phyloP scores from a whole-genome alignment of 2,113 vertebrate genomes.

The Rhinolophus ferrumequinum region DNA sequence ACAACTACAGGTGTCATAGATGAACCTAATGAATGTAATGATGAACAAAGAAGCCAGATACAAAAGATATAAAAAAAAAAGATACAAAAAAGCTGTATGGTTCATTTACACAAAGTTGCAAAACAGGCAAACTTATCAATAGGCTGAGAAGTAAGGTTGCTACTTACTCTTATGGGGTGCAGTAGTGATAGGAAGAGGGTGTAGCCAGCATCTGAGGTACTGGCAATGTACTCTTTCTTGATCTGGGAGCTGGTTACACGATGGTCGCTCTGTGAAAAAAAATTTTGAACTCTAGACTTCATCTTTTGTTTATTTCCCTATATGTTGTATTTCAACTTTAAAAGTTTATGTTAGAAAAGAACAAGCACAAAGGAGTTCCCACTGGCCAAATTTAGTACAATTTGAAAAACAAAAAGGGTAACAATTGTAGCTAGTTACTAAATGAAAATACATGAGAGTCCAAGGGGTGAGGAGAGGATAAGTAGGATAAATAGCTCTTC shows the following conservation, averaged over 20 bases:
- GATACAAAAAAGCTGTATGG: too few relatives aligned
- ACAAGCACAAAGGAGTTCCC: neutral
- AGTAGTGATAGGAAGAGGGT: neutral
- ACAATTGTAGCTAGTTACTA: neutral
- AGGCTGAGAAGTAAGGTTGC: neutral
- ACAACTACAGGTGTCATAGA: too few relatives aligned
- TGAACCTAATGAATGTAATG: neutral
- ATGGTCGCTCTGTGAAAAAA: neutral
- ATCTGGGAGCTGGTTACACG: neutral
- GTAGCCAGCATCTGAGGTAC: neutral
- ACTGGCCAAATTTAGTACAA: neutral
- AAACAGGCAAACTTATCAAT: neutral
- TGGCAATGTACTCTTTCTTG: neutral
- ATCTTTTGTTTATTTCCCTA: neutral
- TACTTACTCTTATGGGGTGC: too few relatives aligned
- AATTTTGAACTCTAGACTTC: neutral
- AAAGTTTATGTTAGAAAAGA: neutral
- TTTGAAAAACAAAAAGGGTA: neutral
- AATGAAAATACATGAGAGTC: neutral
- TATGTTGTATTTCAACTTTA: neutral
- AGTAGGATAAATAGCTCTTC: neutral
- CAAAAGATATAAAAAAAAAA: neutral
- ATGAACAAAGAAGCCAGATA: neutral
- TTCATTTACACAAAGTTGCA: neutral
- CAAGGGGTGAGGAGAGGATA: neutral